Base-by-base conservation (phyloP, 2,113 vertebrate species). In the Synchiropus splendidus region DNA sequence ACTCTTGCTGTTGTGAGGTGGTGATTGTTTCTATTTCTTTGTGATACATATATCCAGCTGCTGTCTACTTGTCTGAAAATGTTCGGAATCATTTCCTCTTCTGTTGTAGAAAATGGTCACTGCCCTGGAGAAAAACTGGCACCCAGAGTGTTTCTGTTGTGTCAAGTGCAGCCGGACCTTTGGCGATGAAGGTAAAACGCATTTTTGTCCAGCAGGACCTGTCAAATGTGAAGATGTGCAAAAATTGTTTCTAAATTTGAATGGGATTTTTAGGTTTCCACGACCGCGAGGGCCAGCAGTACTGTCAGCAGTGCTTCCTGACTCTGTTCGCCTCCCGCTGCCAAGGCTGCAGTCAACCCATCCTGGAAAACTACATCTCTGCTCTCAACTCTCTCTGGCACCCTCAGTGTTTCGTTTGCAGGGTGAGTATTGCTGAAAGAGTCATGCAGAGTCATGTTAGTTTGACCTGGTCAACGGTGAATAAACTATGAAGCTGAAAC, bases 351-450 rank as follows among this genome's bases (percentile, higher is more conserved):
- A 83, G 75, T 31, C 82, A 88, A 61, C 87, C 92, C 36, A 93
- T 95, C 42, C 78, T 90, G 83, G 90, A 93, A 71, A 92, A 92
- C 73, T 95, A 93, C 85, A 93, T 93, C 77, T 91, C 92, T 1
- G 92, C 92, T 2, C 89, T 95, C 17, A 90, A 83, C 45, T 82
- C 85, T 1, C 81, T 95, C 36, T 94, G 92, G 92, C 92, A 94
- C 65, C 90, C 92, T 0, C 89, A 94, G 64, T 94, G 92, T 67
- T 87, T 87, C 31, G 85, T 87, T 12, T 87, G 85, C 39, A 72
- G 85, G 72, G 86, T 88, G 61, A 82, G 84, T 68, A 39, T 46
- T 16, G 31, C 34, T 16, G 1, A 1, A 2, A 18, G 12, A 47
- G 6, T 4, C 10, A 2, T 2, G 12, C 34, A 36, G 4, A 10